A percentile compares a stretch with the other conserved stretches of the same genome.
Conservation (phyloP, 2,888 invertebrate species). For the Polia nebulosa region DNA sequence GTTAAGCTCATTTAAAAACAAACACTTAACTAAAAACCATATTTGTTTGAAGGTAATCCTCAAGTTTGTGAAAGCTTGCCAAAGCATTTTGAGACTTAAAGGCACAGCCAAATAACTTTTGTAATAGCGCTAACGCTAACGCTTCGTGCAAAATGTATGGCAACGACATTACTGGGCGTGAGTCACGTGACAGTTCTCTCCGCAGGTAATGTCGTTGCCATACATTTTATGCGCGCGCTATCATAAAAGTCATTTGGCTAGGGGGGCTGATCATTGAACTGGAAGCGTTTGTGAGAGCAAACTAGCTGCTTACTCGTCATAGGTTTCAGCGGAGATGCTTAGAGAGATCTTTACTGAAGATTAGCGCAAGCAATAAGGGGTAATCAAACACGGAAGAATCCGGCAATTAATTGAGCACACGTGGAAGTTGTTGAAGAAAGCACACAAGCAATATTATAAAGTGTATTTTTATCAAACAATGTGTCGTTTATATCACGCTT, state of each 20-base stretch:
- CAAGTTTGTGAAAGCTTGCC: neutral
- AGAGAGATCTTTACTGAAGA: neutral
- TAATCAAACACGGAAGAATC: neutral
- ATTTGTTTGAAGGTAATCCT: neutral
- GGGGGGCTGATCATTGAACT: too few relatives aligned
- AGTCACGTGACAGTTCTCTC: too few relatives aligned
- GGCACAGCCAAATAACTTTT: too few relatives aligned
- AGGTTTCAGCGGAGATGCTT: neutral
- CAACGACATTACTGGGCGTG: too few relatives aligned
- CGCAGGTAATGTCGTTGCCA: too few relatives aligned
- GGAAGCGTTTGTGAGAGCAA: neutral
- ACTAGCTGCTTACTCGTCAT: neutral
- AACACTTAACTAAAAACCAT: neutral
- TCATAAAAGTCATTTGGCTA: too few relatives aligned
- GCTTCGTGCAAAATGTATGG: too few relatives aligned
- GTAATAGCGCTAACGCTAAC: too few relatives aligned
- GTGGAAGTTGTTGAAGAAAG: constrained; percentile 33
- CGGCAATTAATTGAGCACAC: constrained; percentile 2
- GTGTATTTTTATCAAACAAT: constrained; percentile 50
- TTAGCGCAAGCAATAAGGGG: neutral
- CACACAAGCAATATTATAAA: constrained; percentile 16
- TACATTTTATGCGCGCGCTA: too few relatives aligned
- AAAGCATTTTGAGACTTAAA: neutral
- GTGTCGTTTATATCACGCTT: constrained; percentile 31
- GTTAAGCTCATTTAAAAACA: neutral